A percentile compares a stretch with the other conserved stretches of the same genome.
These are phyloP conservation scores for Nephrotoma flavescens DNA, from an alignment of 2,888 invertebrate species.

Conservation along the genomic window DNA sequence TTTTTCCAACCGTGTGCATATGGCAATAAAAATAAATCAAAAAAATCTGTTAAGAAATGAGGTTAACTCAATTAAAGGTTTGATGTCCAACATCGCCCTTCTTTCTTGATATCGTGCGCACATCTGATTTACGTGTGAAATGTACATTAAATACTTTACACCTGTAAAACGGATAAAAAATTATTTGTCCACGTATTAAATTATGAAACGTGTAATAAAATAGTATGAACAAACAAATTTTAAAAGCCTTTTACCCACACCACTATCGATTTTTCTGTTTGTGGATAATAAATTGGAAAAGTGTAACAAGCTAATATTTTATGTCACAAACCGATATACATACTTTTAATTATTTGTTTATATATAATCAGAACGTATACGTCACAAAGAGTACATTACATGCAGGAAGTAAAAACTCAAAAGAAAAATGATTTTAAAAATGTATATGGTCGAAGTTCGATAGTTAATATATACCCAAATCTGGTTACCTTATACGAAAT, in stretches of 20 bases:
- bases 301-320: not conserved
- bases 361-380: too few species aligned
- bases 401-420: too few species aligned
- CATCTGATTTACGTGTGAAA: too few species aligned
- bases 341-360: too few species aligned
- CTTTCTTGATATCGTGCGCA: too few species aligned
- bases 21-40: not conserved
- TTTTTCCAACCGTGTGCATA: not conserved
- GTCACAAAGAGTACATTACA: too few species aligned
- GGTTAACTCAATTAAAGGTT: not conserved
- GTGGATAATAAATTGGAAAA: not conserved
- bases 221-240: not conserved
- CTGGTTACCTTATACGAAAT: too few species aligned
- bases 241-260: not conserved
- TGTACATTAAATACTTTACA: not conserved
- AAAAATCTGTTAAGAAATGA: not conserved
- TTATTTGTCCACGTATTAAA: not conserved
- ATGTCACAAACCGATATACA: not conserved
- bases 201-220: not conserved
- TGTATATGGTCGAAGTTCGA: too few species aligned
- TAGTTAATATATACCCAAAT: too few species aligned
- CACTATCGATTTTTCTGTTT: not conserved
- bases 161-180: not conserved
- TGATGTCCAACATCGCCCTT: not conserved
- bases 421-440: too few species aligned